A percentile compares a stretch with the other conserved stretches of the same genome.
These are phyloP conservation scores for Pavo muticus DNA, from an alignment of 2,113 vertebrate genomes.

Conservation along the genomic window DNA sequence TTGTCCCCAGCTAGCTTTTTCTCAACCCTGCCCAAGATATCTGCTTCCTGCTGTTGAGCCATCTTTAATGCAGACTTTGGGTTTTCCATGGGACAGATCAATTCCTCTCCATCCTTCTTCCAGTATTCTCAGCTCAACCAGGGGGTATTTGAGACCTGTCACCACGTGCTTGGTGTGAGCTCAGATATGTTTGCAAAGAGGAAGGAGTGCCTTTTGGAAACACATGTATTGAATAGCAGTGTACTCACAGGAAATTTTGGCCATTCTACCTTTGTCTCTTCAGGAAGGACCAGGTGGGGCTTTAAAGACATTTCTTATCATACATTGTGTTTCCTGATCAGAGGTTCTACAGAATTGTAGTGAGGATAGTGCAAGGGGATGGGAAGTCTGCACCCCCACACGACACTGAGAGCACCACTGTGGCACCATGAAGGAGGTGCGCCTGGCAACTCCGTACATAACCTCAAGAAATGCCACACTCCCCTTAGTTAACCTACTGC, in stretches of 20 bases:
- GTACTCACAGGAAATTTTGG: accelerated
- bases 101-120: background rate
- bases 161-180: accelerated
- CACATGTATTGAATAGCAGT: accelerated
- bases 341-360: background rate
- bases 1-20: background rate
- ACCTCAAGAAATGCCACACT: accelerated
- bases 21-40: background rate
- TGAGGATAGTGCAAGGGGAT: accelerated
- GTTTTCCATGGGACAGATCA: accelerated
- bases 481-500: background rate
- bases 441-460: background rate
- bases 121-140: background rate
- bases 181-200: background rate
- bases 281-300: background rate
- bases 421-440: background rate
- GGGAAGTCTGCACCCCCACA: background rate
- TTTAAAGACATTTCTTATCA: accelerated
- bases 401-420: accelerated
- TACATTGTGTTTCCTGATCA: background rate
- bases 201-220: background rate
- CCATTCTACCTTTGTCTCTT: background rate
- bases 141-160: background rate
- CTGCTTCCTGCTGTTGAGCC: background rate
- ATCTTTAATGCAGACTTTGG: background rate